Base-by-base conservation (phyloP, 2,113 vertebrate species). In the Python bivittatus region DNA sequence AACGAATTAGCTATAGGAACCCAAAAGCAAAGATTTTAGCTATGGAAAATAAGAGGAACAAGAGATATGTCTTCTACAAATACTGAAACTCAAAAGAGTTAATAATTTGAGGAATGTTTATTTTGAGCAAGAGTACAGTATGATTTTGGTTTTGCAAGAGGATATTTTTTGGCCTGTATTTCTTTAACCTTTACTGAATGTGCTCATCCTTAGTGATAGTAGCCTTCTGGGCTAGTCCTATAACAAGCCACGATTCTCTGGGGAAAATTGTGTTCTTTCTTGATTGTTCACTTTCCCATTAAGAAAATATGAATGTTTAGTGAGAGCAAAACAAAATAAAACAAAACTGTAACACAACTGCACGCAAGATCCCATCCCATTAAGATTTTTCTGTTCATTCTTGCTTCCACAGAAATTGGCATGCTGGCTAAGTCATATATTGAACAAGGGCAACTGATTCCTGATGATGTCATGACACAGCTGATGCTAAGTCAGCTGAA, bases 391-490 rank as follows among this genome's bases (percentile, higher is more conserved):
- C 44, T 96, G 92, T 84, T 27, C 1, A 1, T 68, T 68, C 91
- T 1, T 89, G 56, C 91, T 97, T 96, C 86, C 25, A 0, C 96
- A 99, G 99, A 99, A 96, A 97, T 99, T 87, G 99, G 99, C 61
- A 97, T 99, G 58, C 93, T 99, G 96, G 98, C 99, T 96, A 99
- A 99, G 96, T 97, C 98, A n/a, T 99, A 98, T 92, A 99, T 99
- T 61, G 98, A 99, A 95, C 98, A 98, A 96, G 99, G 99, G 90
- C 98, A 96, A 96, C 98, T 99, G 96, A 98, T 99, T 91, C 99
- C 99, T 15, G 99, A 99, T 96, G 98, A 98, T 53, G 97, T 99
- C 95, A 99, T 99, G 95, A 99, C 99, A 22, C 98, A 96, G 5
- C 97, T 99, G 92, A 98, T 99, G 96, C 96, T 99, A 88, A 96